These are phyloP conservation scores for Catalaphyllia jardinei DNA, from an alignment of 64 coral and sea anemone genomes.

Conservation along the genomic window DNA sequence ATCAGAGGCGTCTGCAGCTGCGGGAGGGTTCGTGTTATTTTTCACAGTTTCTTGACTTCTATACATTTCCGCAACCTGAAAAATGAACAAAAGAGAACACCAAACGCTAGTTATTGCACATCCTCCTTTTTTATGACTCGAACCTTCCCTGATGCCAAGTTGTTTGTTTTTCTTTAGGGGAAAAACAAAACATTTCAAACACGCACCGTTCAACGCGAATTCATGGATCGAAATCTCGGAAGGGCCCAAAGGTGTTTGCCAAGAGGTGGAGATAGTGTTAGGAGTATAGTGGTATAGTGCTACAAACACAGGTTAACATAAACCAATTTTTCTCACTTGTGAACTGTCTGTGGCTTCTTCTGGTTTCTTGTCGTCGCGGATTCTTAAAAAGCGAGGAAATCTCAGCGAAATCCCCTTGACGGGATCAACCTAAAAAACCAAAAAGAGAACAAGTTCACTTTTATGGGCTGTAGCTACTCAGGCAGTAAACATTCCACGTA, in stretches of 20 bases:
- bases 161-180: too few species aligned
- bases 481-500: too few species aligned
- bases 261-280: too few species aligned
- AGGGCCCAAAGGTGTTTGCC: too few species aligned
- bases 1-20: constrained; percentile 38
- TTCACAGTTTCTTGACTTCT: constrained; percentile 96
- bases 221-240: too few species aligned
- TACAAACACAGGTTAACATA: too few species aligned
- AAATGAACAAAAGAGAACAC: not conserved
- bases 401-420: constrained; percentile 98
- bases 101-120: not conserved
- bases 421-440: constrained; percentile 71
- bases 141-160: too few species aligned
- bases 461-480: too few species aligned
- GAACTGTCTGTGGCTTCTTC: constrained; percentile 91
- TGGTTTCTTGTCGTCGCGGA: constrained; percentile 96
- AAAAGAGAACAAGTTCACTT: not conserved
- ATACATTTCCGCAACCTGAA: constrained; percentile 98
- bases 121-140: not conserved
- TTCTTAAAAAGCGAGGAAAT: constrained; percentile 92
- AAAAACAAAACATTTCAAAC: too few species aligned
- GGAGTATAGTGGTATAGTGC: too few species aligned
- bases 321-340: constrained; percentile 56
- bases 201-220: too few species aligned
- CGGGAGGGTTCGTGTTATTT: constrained; percentile 65